A percentile compares a stretch with the other conserved stretches of the same genome.
These are phyloP conservation scores for Apamea anceps DNA, from an alignment of 2,888 invertebrate species.

Conservation along the genomic window DNA sequence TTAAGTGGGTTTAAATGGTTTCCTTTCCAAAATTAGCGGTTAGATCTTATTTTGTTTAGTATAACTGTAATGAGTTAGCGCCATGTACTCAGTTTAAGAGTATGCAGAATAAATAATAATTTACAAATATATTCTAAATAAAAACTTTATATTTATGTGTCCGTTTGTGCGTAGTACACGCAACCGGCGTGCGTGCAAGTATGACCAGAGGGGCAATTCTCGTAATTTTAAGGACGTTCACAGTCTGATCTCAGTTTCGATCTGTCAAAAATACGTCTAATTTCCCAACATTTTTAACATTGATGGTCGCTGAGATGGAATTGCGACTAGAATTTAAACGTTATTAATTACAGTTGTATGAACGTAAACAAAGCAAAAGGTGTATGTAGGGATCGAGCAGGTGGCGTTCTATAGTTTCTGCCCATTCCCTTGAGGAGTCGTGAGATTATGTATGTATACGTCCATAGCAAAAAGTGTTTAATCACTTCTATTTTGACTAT, in stretches of 20 bases:
- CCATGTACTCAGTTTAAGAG: background rate
- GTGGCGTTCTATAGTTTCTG: background rate
- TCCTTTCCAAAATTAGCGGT: background rate
- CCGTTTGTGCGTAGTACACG: background rate
- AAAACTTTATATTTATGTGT: background rate
- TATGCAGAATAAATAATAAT: background rate
- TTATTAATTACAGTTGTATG: background rate
- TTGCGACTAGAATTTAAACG: background rate
- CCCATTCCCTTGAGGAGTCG: too few species aligned
- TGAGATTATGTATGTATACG: background rate
- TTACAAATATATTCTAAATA: background rate
- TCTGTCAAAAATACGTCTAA: background rate
- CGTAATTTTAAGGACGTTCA: background rate
- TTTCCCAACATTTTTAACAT: background rate
- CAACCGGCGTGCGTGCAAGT: too few species aligned
- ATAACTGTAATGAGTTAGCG: background rate
- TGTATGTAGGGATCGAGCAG: background rate
- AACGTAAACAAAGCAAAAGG: background rate
- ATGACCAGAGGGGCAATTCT: background rate
- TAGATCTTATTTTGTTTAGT: background rate
- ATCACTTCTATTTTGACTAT: background rate
- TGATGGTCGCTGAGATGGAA: background rate
- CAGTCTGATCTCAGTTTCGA: background rate
- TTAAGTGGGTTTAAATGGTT: constrained; percentile 25
- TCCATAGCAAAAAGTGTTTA: background rate